Conservation (phyloP, 2,113 vertebrate species). For the Podiceps cristatus region DNA sequence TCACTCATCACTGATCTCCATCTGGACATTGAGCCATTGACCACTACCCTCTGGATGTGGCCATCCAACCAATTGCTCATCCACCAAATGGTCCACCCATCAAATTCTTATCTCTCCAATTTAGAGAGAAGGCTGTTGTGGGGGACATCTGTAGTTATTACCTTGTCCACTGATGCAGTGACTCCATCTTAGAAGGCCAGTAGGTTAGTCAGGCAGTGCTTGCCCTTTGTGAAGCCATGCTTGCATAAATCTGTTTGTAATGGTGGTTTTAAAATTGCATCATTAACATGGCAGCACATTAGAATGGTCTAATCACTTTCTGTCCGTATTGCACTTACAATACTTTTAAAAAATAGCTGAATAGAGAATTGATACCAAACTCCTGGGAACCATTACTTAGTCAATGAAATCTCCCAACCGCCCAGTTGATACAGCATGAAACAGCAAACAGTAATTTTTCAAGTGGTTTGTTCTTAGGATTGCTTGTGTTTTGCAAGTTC, state of each 20-base stretch:
- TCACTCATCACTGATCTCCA: no score
- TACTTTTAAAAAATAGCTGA: not conserved
- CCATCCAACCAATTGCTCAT: no score
- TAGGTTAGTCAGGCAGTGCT: no score
- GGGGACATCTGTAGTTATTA: no score
- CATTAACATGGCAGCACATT: not conserved
- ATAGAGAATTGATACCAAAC: not conserved
- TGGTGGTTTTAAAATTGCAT: not conserved
- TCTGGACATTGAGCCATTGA: no score
- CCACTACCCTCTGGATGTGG: no score
- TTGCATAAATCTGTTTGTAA: not conserved
- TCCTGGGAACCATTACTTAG: not conserved
- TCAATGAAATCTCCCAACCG: not conserved
- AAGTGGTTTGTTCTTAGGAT: not conserved
- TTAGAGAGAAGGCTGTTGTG: no score
- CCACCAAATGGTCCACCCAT: no score
- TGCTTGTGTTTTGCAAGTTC: not conserved
- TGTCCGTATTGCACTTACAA: accelerated
- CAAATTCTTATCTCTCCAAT: no score
- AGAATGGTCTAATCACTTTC: not conserved
- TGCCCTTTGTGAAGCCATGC: no score
- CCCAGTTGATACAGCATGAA: not conserved
- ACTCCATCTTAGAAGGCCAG: no score
- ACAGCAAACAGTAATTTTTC: not conserved
- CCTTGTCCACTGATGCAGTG: no score